phyloP scores from a whole-genome alignment of 2,113 vertebrate genomes.

The Osmerus eperlanus region DNA sequence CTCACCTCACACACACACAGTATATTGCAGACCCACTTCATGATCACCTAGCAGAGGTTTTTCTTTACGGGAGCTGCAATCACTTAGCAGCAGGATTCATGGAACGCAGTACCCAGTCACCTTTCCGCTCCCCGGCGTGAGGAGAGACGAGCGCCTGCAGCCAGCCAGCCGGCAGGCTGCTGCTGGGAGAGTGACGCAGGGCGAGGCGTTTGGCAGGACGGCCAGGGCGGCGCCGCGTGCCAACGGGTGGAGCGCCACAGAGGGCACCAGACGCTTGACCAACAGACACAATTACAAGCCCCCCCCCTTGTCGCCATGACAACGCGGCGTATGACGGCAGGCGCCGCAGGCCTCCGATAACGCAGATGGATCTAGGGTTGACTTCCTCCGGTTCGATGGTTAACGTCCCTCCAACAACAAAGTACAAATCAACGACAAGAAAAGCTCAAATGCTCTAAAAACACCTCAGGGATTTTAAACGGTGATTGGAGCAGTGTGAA shows the following conservation, averaged over 20 bases:
- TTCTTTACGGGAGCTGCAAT: too few species aligned
- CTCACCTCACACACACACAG: too few species aligned
- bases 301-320: constrained; percentile 14
- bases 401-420: not conserved
- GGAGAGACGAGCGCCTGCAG: constrained; percentile 44
- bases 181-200: constrained; percentile 51
- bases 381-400: not conserved
- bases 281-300: constrained; percentile 30
- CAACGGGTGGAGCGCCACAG: constrained; percentile 42
- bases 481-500: constrained; percentile 24
- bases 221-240: constrained; percentile 39
- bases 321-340: not conserved
- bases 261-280: constrained; percentile 39
- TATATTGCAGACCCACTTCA: not conserved
- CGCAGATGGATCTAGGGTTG: constrained; percentile 3
- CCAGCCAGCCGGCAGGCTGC: constrained; percentile 25
- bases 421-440: too few species aligned
- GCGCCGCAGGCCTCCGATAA: constrained; percentile 8
- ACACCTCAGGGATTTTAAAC: not conserved
- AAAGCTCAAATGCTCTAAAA: too few species aligned
- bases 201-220: constrained; percentile 51
- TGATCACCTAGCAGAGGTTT: too few species aligned
- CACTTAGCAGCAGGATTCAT: too few species aligned
- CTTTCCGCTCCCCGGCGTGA: constrained; percentile 21
- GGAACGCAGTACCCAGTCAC: constrained; percentile 5